Conservation (phyloP, 2,113 vertebrate genomes). For the Euleptes europaea region DNA sequence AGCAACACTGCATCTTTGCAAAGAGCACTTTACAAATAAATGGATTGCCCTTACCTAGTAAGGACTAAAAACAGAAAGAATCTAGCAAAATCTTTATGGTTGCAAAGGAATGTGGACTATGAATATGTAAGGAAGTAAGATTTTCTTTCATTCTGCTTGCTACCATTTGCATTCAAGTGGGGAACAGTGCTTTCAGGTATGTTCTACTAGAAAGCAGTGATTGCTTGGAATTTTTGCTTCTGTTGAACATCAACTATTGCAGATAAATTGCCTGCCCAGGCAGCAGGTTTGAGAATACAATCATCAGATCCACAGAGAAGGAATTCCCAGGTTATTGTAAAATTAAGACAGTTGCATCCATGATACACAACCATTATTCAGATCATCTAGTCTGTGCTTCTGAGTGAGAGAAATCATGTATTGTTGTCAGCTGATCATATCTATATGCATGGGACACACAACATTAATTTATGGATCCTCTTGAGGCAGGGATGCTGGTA, state of each 20-base stretch:
- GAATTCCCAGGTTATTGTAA: too few species aligned
- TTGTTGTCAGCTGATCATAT: neutral
- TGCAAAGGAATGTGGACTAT: slow-evolving; percentile 28
- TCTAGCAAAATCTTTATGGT: slow-evolving; percentile 23
- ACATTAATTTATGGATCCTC: neutral
- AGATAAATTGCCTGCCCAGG: neutral
- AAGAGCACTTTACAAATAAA: neutral
- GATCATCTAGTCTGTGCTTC: neutral
- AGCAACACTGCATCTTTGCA: slow-evolving; percentile 20
- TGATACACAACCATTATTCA: neutral
- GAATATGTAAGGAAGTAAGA: neutral
- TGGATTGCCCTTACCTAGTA: slow-evolving; percentile 1
- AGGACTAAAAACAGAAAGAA: neutral
- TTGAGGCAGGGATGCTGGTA: too few species aligned
- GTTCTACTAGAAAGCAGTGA: neutral
- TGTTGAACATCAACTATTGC: neutral
- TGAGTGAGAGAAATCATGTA: neutral
- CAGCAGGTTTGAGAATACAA: neutral
- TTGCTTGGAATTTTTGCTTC: neutral
- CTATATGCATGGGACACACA: neutral
- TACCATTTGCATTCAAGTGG: neutral
- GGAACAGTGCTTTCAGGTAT: neutral
- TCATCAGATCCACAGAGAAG: too few species aligned
- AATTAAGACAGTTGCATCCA: neutral
- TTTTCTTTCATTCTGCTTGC: slow-evolving; percentile 38